Base-by-base conservation (phyloP, 2,888 invertebrate species). In the Lochmaea capreae region DNA sequence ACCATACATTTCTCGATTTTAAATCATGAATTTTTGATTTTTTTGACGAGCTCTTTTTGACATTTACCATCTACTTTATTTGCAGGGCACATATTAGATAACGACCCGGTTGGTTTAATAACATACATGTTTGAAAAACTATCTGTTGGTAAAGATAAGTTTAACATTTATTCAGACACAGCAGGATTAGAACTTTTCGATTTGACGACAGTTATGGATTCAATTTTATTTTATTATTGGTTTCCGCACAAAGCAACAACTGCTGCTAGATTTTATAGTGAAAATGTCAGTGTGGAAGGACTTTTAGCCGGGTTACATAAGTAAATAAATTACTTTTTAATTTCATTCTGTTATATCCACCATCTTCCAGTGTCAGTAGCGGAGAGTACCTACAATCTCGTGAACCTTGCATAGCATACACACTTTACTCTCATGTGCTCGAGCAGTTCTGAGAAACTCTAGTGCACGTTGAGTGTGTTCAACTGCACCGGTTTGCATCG, bases 121-220 rank as follows among this genome's bases (percentile, higher is more conserved):
- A 94, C 94, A 0, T 97, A 96, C 82, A 93, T 97, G 62, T 86
- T 97, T 4, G 97, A 97, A 82, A 97, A 97, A 85, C 96, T 95
- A 87, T 91, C 93, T 11, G 90, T 91, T 0, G 93, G 94, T 92
- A 94, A 93, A 0, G 89, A 92, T 84, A 83, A 84, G 0, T 83
- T 86, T 0, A 88, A 88, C 82, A 85, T 85, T 61, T 81, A 86
- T 33, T 85, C 86, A 42, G 83, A 87, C 0, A 93, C 94, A 78
- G 94, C 94, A 11, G 93, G 92, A 2, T 85, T 95, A 0, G 86
- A 87, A 2, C 87, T 89, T 77, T 93, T 91, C 89, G 81, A 91
- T 82, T 2, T 94, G 87, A 93, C 94, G 88, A 84, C 93, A 88
- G 86, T 91, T 79, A 85, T 95, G 61, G 94, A 94, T 79, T 93